Conservation (phyloP, 2,888 invertebrate genomes). For the Nomada fabriciana region DNA sequence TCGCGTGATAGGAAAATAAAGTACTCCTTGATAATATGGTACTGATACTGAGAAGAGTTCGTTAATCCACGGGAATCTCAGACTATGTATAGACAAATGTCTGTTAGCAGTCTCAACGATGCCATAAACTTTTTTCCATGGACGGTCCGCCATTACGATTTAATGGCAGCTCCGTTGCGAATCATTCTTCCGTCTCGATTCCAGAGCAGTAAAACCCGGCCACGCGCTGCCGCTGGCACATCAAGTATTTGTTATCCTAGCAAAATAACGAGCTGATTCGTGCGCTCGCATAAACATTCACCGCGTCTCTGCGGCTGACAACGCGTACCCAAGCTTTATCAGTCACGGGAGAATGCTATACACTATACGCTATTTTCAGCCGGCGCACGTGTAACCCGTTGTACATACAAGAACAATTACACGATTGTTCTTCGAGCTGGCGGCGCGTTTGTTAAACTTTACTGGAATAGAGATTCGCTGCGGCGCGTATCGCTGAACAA, state of each 20-base stretch:
- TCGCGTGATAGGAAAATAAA: not conserved
- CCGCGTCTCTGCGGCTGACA: constrained; percentile 54
- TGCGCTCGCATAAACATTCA: constrained; percentile 41
- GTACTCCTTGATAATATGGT: not conserved
- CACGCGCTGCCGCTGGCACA: constrained; percentile 42
- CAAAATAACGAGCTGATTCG: constrained; percentile 56
- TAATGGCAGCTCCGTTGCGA: constrained; percentile 37
- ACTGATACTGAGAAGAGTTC: constrained; percentile 2
- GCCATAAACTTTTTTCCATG: constrained; percentile 26
- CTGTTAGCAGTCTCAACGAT: constrained; percentile 10
- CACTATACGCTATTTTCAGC: constrained; percentile 15
- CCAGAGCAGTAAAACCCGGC: constrained; percentile 38
- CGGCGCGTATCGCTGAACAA: not conserved
- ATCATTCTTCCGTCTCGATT: constrained; percentile 53
- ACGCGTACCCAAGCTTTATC: constrained; percentile 41
- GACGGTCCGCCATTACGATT: constrained; percentile 37
- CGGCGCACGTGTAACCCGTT: constrained; percentile 11
- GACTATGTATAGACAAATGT: not conserved
- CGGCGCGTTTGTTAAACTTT: constrained; percentile 5
- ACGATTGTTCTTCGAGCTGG: not conserved
- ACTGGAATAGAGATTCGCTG: not conserved
- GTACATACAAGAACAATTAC: constrained; percentile 16
- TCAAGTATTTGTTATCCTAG: constrained; percentile 64
- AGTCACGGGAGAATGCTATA: not conserved
- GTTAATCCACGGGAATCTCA: constrained; percentile 3